These are phyloP conservation scores for Hypocryptadius cinnamomeus DNA, from an alignment of 2,113 vertebrate species.

Conservation along the genomic window DNA sequence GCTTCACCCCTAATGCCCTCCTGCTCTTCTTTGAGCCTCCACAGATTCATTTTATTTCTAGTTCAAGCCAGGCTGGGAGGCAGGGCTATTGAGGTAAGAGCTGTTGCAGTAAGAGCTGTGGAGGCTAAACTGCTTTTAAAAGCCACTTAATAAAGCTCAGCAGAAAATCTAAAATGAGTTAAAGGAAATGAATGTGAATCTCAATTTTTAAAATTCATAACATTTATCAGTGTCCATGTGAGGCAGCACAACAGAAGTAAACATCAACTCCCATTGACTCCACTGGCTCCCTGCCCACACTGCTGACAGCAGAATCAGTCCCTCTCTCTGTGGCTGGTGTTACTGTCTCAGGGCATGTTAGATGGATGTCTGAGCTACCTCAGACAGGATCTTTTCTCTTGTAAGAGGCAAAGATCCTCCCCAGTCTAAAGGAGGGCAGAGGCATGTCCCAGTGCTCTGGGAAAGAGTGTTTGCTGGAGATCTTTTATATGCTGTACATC, in stretches of 20 bases:
- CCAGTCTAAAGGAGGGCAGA: background rate
- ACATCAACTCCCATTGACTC: constrained; percentile 13
- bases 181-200: constrained; percentile 45
- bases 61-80: background rate
- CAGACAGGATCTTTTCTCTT: background rate
- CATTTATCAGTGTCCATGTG: constrained; percentile 15
- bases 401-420: constrained; percentile 3
- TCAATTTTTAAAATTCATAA: constrained; percentile 55
- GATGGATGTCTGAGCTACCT: constrained; percentile 7
- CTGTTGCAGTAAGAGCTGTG: background rate
- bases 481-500: constrained; percentile 10
- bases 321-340: background rate
- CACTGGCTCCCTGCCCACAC: background rate
- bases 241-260: background rate
- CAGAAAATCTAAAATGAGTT: constrained; percentile 47
- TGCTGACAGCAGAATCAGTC: constrained; percentile 1
- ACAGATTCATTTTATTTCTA: background rate
- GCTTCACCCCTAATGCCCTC: background rate
- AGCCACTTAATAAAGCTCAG: constrained; percentile 53
- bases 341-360: background rate
- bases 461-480: background rate
- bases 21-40: background rate
- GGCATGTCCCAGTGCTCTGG: background rate
- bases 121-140: constrained; percentile 33
- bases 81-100: background rate